Evolutionary conservation across 2,888 invertebrate genomes (phyloP), one percentile per base, ranked within the genome.

Genomic region (Heliconius hortense): DNA sequence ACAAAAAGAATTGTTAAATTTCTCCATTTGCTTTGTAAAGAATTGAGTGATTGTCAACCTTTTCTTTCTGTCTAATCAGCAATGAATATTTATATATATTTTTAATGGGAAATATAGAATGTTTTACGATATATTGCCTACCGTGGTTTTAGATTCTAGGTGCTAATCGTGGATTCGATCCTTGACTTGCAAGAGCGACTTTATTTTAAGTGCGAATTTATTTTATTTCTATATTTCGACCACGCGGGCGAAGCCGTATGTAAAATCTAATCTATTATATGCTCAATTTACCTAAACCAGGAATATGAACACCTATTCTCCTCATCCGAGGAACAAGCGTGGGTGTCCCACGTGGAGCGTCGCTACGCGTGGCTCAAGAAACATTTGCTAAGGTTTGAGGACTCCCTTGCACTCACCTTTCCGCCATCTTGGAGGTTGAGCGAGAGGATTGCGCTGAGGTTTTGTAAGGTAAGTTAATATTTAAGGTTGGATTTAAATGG

Each of bases 331-430:
- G 99, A 99, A 88, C 97, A 96, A 68, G 98, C 99, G 1, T 99
- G 99, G 99, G 89, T 99, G 77, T 97, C 99, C 84, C 98, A 98
- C 91, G 97, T 99, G 73, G 98, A 99, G 86, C 96, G 97, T 76
- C 95, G 98, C 71, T 98, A 97, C 91, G 97, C 98, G 7, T 99
- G 99, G 99, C 96, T 99, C 68, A 99, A 99, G 88, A 95, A 97
- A 21, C 98, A 98, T 87, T 93, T 99, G 78, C 95, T 99, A 8
- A 97, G 98, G 82, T 99, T 99, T 91, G 99, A 99, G 89, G 97
- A 98, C 79, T 96, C 97, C 82, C 92, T 97, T 81, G 97, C 97
- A 0, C 92, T 95, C 31, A 95, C 99, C 84, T 99, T 99, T 90
- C 99, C 99, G 0, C 93, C 95, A 8, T 96, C 96, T 81, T 99